A percentile compares a stretch with the other conserved stretches of the same genome.
Conservation (phyloP, 2,888 invertebrate genomes). For the Napeogenes sylphis region DNA sequence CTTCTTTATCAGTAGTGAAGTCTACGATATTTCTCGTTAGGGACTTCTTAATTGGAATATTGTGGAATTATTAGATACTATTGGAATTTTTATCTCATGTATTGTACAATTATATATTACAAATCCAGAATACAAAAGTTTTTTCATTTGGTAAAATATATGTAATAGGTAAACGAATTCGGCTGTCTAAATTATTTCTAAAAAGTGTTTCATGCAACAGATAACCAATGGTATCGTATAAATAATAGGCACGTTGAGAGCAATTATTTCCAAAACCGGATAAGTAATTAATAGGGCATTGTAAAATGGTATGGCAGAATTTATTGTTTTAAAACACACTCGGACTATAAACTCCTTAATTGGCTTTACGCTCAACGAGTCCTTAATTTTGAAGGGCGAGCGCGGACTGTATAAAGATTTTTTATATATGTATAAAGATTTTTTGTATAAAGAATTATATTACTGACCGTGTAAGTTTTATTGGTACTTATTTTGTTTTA, state of each 20-base stretch:
- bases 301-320: conserved; percentile 66
- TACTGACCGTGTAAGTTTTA: background rate
- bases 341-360: conserved; percentile 73
- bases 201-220: background rate
- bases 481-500: conserved; percentile 1
- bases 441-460: conserved; percentile 35
- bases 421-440: conserved; percentile 51
- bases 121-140: background rate
- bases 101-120: background rate
- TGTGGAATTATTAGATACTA: conserved; percentile 7
- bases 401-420: conserved; percentile 59
- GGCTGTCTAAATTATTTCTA: background rate
- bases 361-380: conserved; percentile 66
- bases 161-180: background rate
- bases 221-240: conserved; percentile 19
- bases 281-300: conserved; percentile 66
- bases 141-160: background rate
- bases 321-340: conserved; percentile 74
- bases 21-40: conserved; percentile 17
- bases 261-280: conserved; percentile 36
- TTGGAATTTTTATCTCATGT: background rate
- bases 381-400: conserved; percentile 72
- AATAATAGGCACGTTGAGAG: conserved; percentile 25
- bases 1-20: conserved; percentile 20
- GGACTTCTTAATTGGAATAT: conserved; percentile 15